Percentiles rank a stretch among this genome's conserved stretches.
phyloP scores from a whole-genome alignment of 2,113 vertebrate species.

The Catharus bicknelli region DNA sequence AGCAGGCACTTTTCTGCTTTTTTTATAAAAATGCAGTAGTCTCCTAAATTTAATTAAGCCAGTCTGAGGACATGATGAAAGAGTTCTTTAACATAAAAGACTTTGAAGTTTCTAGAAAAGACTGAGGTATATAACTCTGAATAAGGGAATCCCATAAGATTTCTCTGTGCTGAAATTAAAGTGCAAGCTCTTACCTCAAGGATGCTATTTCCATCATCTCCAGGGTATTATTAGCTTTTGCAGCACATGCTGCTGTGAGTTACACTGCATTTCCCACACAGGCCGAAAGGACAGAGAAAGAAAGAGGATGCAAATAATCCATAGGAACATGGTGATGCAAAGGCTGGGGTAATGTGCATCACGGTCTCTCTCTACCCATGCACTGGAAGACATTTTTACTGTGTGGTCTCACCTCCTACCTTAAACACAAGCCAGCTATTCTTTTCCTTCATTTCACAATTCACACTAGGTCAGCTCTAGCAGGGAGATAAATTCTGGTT shows the following conservation, averaged over 20 bases:
- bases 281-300: conserved; percentile 36
- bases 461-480: conserved; percentile 39
- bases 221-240: conserved; percentile 42
- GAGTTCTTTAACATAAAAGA: conserved; percentile 40
- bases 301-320: neutral
- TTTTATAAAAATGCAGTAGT: neutral
- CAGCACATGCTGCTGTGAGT: neutral
- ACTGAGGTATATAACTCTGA: conserved; percentile 37
- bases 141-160: conserved; percentile 60
- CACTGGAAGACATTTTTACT: neutral
- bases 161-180: conserved; percentile 52
- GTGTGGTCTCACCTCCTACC: neutral
- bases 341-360: neutral
- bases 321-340: neutral
- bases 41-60: conserved; percentile 55
- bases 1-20: neutral
- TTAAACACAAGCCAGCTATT: conserved; percentile 14
- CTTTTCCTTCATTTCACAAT: conserved; percentile 26
- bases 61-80: conserved; percentile 46
- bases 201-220: conserved; percentile 50
- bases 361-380: neutral
- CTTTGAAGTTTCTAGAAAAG: conserved; percentile 63
- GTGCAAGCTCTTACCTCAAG: conserved; percentile 42
- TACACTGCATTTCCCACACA: conserved; percentile 28
- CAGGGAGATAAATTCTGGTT: conserved; percentile 12